These are phyloP conservation scores for Phainopepla nitens DNA, from an alignment of 2,113 vertebrate species.

Conservation along the genomic window DNA sequence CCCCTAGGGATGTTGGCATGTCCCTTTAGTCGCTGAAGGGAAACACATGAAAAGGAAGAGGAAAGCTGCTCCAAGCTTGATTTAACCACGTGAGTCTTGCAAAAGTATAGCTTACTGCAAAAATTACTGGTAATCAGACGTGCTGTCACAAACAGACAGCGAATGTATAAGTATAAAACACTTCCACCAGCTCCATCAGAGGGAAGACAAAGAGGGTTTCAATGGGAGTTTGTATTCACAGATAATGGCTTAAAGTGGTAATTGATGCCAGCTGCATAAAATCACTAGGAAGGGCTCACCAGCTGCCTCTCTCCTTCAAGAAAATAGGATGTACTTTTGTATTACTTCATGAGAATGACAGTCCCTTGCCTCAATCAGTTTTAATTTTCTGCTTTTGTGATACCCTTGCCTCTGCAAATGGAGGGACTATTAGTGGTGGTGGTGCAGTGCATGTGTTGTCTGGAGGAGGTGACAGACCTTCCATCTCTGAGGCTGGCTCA, in stretches of 20 bases:
- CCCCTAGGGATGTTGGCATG: background rate
- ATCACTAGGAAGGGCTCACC: constrained; percentile 26
- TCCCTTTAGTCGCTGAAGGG: background rate
- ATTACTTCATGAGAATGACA: background rate
- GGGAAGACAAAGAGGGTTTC: constrained; percentile 58
- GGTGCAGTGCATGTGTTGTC: background rate
- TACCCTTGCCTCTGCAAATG: background rate
- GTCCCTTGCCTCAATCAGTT: background rate
- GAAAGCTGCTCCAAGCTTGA: background rate
- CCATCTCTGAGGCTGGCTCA: background rate
- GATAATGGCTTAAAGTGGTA: constrained; percentile 60
- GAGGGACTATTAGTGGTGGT: background rate
- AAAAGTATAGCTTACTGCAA: constrained; percentile 22
- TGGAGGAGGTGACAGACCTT: background rate
- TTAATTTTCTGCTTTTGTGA: constrained; percentile 13
- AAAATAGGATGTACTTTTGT: constrained; percentile 13
- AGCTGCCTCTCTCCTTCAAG: constrained; percentile 50
- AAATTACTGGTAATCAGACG: constrained; percentile 21
- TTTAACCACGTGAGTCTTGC: background rate
- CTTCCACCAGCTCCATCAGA: background rate
- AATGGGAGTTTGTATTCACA: constrained; percentile 30
- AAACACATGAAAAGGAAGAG: background rate
- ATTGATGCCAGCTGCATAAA: constrained; percentile 69
- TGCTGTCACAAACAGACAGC: constrained; percentile 29
- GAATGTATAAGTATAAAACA: background rate